phyloP scores from a whole-genome alignment of 2,888 invertebrate genomes.

The Metopia argyrocephala region DNA sequence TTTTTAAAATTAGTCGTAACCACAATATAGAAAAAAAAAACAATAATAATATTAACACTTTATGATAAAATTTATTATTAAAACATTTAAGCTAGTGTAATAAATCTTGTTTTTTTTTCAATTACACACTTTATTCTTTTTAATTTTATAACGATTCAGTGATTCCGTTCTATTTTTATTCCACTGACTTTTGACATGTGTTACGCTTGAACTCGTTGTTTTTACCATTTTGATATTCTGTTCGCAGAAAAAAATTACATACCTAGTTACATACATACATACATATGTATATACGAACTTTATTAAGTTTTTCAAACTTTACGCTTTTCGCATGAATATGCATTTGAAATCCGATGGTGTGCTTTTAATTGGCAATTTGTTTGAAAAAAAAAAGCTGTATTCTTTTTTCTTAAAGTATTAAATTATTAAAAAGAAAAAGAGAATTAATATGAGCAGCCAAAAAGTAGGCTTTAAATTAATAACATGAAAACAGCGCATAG shows the following conservation, averaged over 20 bases:
- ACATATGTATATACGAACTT: too few relatives aligned
- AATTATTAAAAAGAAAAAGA: neutral
- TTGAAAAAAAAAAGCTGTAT: neutral
- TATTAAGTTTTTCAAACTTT: neutral
- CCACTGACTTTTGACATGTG: neutral
- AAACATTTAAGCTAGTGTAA: neutral
- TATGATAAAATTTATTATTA: neutral
- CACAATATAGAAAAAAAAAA: neutral
- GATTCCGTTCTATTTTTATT: neutral
- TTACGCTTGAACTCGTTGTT: conserved; percentile 11
- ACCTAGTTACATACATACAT: neutral
- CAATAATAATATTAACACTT: neutral
- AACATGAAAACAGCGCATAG: neutral
- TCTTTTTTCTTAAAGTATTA: neutral
- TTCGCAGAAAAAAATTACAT: neutral
- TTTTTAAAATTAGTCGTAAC: neutral
- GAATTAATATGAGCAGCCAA: neutral
- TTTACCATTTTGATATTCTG: neutral
- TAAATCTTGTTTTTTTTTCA: neutral
- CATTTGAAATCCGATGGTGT: neutral
- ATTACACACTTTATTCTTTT: neutral
- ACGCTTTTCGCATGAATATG: neutral
- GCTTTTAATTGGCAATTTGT: neutral
- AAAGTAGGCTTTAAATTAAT: neutral
- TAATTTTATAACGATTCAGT: neutral